Base-by-base conservation (phyloP, 1,140 invertebrate species). In the Zaprionus camerounensis region DNA sequence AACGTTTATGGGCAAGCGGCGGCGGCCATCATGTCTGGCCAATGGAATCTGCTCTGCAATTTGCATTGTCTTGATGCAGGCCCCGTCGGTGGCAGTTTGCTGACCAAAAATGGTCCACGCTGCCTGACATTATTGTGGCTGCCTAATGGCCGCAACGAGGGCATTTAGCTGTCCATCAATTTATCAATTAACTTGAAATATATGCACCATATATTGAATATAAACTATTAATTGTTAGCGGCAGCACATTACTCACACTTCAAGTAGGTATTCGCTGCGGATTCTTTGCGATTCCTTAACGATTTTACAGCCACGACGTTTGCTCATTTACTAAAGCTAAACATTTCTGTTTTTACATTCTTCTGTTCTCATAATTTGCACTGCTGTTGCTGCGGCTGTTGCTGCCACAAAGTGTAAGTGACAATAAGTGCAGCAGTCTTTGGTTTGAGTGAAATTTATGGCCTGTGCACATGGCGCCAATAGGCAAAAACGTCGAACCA, bases 41-140 rank as follows among this genome's bases (percentile, higher is more conserved):
- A 73, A 70, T 84, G 85, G 84, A 90, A 88, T 88, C 81, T 90
- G 85, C 71, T 79, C 81, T 82, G 64, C 81, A 88, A 90, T 90
- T 88, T 90, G 85, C 85, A 85, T 88, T 88, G 85, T 90, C 67
- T 79, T 66, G 31, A 34, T 34, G 31, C 31, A 64, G 69, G 44
- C 56, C 53, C 20, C 15, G 5, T 26, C 38, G 38, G 36, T 78
- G 66, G 63, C 44, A 78, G 57, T 57, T 67, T 49, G 57, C 61
- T 73, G 70, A 70, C 85, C 85, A 90, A 85, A 88, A 88, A 88
- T 88, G 85, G 85, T 85, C 46, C 62, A 68, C 77, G 56, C 67
- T 49, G 71, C 53, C 58, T 81, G 84, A 82, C 85, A 88, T 90
- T 88, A 88, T 87, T 86, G 71, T 59, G 28, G 68, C 41, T 70